Base-by-base conservation (phyloP, 2,888 invertebrate genomes). In the Ypsolopha scabrella region DNA sequence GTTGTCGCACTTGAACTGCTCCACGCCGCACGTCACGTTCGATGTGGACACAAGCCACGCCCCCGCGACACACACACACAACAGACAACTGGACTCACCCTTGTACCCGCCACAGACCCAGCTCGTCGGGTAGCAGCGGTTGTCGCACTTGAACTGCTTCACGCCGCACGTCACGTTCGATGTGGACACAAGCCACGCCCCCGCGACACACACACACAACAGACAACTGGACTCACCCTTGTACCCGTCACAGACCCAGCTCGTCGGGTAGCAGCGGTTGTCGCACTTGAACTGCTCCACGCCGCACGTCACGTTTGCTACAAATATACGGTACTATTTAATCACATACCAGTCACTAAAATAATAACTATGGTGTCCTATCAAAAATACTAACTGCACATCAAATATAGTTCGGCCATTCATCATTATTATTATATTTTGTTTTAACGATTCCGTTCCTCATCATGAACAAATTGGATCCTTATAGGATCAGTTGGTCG, bases 91-190 rank as follows among this genome's bases (percentile, higher is more conserved):
- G 14, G 2, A 41, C 47, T 59, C 13, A 79, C 83, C 83, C 65
- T 79, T 83, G 43, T 88, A 82, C 44, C 89, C 89, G 65, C 91
- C 91, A 66, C 90, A 90, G 37, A 91, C 74, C 90, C 91, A 92
- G 53, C 86, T 80, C 55, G 80, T 75, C 13, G 90, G 88, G 58
- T 93, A 89, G 71, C 94, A 94, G 9, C 90, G 87, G 60, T 87
- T 88, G 74, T 91, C 91, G 73, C 93, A 93, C 59, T 87, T 61
- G 68, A 88, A 89, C 63, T 89, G 87, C 24, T 75, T 78, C 46
- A 72, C 78, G 55, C 68, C 65, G 63, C 90, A 90, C 6, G 85
- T 86, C 55, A 75, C 72, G 65, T 85, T 87, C 49, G 80, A 87
- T 87, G 70, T 52, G 59, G 57, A 41, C 51, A n/a, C 38, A 41